A percentile compares a stretch with the other conserved stretches of the same genome.
Evolutionary conservation across 2,797 vertebrate genomes (phyloP).

Genomic region (Danio albolineatus): DNA sequence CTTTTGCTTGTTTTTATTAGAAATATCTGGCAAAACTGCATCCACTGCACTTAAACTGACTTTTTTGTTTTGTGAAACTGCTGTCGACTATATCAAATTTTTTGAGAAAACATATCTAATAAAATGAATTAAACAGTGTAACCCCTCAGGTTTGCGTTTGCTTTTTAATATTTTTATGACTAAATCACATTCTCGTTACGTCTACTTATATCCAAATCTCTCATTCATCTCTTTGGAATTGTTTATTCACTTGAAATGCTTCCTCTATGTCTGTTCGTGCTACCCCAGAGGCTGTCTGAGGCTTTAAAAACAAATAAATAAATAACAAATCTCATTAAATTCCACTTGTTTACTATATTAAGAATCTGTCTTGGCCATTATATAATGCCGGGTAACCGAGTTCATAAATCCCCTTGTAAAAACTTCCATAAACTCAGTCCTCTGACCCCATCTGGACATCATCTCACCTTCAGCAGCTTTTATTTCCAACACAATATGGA

Average conservation of each 20-base stretch:
- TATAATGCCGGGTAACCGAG: constrained; percentile 18
- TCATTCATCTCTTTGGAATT: not conserved
- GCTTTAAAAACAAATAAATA: not conserved
- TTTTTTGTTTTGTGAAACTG: too few species aligned
- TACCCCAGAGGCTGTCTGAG: constrained; percentile 3
- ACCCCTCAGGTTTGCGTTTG: too few species aligned
- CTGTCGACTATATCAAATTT: too few species aligned
- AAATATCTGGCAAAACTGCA: too few species aligned
- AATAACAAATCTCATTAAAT: constrained; percentile 20
- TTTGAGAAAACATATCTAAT: too few species aligned
- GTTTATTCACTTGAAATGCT: not conserved
- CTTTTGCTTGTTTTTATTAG: too few species aligned
- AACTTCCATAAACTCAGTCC: constrained; percentile 26
- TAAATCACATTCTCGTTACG: not conserved
- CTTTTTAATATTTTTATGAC: not conserved
- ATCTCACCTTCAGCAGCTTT: not conserved
- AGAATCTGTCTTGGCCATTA: constrained; percentile 4
- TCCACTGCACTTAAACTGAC: too few species aligned
- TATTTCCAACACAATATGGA: constrained; percentile 5
- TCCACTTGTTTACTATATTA: constrained; percentile 15
- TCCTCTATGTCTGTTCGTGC: not conserved
- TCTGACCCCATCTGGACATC: not conserved
- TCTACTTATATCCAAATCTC: not conserved
- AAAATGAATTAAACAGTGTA: too few species aligned
- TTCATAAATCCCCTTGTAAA: constrained; percentile 26